Base-by-base conservation (phyloP, 2,113 vertebrate species). In the Dipodomys stephensi region DNA sequence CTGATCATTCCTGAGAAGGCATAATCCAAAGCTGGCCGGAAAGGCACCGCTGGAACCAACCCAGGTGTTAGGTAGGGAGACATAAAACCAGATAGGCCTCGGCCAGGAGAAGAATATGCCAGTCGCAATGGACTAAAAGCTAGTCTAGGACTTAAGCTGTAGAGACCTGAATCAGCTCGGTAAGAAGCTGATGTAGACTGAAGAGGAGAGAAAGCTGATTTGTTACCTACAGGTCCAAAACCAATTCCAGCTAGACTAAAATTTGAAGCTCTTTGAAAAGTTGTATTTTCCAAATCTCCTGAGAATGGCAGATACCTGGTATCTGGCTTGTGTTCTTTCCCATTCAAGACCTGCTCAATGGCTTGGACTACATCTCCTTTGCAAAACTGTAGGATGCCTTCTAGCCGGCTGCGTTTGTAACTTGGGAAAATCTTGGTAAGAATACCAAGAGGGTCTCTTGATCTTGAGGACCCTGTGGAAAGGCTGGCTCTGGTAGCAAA, bases 341-440 rank as follows among this genome's bases (percentile, higher is more conserved):
- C 98, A 87, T 97, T 98, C 76, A 99, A 83, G 7, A 98, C 92
- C 86, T 99, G 97, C 53, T 99, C 99, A 20, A 99, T 99, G 69
- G 99, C 98, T 97, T 98, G 98, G 46, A 99, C 98, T 6, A 99
- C 98, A 97, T 99, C 98, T 3, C 99, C 99, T 78, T 97, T 98
- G 97, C 99, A 99, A 72, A 97, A 97, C 53, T 97, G 98, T 68
- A 99, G 98, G 89, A 98, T 98, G 22, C 97, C 98, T 96, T 99
- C 98, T 73, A 99, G 97, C 2, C 95, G 92, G 96, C 98, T 98
- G 20, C 94, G 97, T 73, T 98, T 98, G 27, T 99, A 97, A 39
- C 97, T 97, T 80, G 99, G 99, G 93, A 99, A 99, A 91, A 99
- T 99, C 96, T 98, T 99, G 79, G 95, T 98, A 95, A 99, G 98